Evolutionary conservation across 2,888 invertebrate species (phyloP).

Genomic region (Epistrophe eligans): DNA sequence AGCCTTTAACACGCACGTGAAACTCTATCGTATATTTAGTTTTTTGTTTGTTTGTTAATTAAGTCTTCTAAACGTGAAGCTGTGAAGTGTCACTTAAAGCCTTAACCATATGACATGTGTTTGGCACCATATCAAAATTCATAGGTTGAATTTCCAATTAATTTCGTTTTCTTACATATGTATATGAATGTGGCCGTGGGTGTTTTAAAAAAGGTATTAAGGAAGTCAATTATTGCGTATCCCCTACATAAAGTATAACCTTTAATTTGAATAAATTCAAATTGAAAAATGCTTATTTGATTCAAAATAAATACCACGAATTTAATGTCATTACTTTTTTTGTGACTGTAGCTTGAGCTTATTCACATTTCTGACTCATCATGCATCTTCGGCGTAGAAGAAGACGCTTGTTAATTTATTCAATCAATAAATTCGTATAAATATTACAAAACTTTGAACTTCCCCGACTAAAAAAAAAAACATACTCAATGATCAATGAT

Average conservation of each 20-base stretch:
- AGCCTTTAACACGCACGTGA: slow-evolving; percentile 14
- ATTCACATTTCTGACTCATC: slow-evolving; percentile 49
- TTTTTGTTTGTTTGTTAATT: not conserved
- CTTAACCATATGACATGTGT: slow-evolving; percentile 28
- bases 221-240: too few species aligned
- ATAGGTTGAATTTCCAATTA: slow-evolving; percentile 17
- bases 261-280: too few species aligned
- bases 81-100: slow-evolving; percentile 17
- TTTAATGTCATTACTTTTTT: slow-evolving; percentile 13
- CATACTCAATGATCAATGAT: too few species aligned
- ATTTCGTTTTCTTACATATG: not conserved
- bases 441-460: not conserved
- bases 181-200: not conserved
- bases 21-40: not conserved
- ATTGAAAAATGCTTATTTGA: not conserved
- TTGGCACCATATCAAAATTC: not conserved
- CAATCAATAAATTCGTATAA: slow-evolving; percentile 46
- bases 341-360: not conserved
- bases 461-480: not conserved
- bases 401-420: slow-evolving; percentile 53
- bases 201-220: not conserved
- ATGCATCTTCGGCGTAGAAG: slow-evolving; percentile 21
- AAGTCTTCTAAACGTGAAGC: not conserved
- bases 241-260: too few species aligned
- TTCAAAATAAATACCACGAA: not conserved